These are phyloP conservation scores for Fundulus diaphanus DNA, from an alignment of 2,797 vertebrate genomes.

Conservation along the genomic window DNA sequence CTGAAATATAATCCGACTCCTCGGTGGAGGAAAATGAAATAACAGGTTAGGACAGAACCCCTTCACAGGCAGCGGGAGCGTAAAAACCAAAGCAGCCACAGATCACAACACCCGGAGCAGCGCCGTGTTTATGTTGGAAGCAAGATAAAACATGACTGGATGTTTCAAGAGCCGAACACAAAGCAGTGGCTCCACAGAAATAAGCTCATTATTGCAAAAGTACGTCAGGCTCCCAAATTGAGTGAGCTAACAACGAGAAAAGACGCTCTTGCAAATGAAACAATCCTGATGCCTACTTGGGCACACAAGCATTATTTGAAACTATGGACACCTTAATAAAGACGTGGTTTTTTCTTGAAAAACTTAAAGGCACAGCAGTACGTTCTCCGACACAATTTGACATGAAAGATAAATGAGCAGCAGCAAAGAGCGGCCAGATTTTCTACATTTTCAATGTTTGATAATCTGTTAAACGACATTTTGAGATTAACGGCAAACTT, in stretches of 20 bases:
- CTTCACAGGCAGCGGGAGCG: constrained; percentile 64
- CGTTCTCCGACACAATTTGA: not conserved
- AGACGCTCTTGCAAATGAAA: not conserved
- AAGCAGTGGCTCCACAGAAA: constrained; percentile 26
- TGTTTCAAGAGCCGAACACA: constrained; percentile 18
- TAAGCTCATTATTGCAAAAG: constrained; percentile 3
- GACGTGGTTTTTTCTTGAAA: not conserved
- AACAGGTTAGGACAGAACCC: constrained; percentile 80
- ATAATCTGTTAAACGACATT: not conserved
- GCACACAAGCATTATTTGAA: not conserved
- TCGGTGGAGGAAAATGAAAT: constrained; percentile 69
- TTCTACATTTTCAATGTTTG: not conserved
- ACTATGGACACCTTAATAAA: too few species aligned
- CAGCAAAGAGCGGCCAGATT: not conserved
- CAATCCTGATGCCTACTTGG: not conserved
- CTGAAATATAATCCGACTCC: constrained; percentile 81
- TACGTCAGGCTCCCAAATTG: not conserved
- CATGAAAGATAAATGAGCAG: not conserved
- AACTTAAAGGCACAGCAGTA: not conserved
- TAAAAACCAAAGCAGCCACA: constrained; percentile 45
- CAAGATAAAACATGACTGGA: constrained; percentile 28
- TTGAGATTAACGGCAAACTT: not conserved
- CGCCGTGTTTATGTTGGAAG: constrained; percentile 21
- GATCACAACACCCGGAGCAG: constrained; percentile 51
- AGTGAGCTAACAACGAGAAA: not conserved